A percentile compares a stretch with the other conserved stretches of the same genome.
Evolutionary conservation across 64 coral and sea anemone genomes (phyloP).

Genomic region (Orbicella faveolata): DNA sequence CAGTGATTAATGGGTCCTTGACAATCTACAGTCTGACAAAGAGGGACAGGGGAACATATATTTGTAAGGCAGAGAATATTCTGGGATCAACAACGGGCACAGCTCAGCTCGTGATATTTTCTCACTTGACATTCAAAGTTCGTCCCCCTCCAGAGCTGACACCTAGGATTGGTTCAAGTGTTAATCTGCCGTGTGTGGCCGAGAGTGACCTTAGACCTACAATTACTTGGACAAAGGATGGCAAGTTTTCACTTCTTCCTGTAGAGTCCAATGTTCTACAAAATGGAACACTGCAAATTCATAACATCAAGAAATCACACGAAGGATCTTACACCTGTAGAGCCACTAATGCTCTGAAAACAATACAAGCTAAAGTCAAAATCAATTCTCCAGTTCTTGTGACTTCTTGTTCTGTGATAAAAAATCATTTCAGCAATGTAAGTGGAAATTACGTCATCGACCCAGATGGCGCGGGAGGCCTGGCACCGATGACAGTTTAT

Average conservation of each 20-base stretch:
- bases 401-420: not conserved
- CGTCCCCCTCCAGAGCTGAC: not conserved
- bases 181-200: conserved; percentile 41
- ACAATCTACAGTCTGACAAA: conserved; percentile 7
- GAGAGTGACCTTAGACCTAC: conserved; percentile 30
- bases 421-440: not conserved
- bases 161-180: not conserved
- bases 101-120: not conserved
- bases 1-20: not conserved
- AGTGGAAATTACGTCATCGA: conserved; percentile 24
- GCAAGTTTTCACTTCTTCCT: not conserved
- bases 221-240: conserved; percentile 50
- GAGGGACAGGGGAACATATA: conserved; percentile 29
- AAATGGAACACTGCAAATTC: too few species aligned
- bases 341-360: not conserved
- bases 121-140: not conserved
- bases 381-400: not conserved
- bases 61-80: conserved; percentile 37
- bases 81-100: conserved; percentile 18
- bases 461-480: not conserved
- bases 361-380: conserved; percentile 8
- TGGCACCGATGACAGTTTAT: not conserved
- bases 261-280: not conserved
- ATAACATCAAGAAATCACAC: too few species aligned
- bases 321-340: not conserved